phyloP scores from a whole-genome alignment of 2,797 vertebrate species.

The Cossypha niveicapilla region DNA sequence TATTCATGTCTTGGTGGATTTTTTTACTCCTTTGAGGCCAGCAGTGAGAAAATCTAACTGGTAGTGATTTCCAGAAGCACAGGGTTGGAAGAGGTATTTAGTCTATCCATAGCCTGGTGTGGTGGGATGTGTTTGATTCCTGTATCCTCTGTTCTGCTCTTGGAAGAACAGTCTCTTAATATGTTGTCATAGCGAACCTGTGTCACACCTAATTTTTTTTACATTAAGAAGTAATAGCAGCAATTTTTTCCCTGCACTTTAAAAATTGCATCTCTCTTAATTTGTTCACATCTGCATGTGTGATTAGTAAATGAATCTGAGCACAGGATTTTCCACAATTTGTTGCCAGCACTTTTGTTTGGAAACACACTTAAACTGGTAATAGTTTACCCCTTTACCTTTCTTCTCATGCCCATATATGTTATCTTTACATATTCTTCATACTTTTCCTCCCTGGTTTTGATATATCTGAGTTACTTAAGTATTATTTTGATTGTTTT shows the following conservation, averaged over 20 bases:
- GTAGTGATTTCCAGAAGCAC: background rate
- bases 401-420: background rate
- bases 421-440: background rate
- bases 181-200: background rate
- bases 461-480: background rate
- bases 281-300: background rate
- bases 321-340: background rate
- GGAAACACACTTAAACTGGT: background rate
- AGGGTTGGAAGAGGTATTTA: background rate
- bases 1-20: background rate
- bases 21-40: background rate
- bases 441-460: background rate
- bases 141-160: background rate
- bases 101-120: accelerated
- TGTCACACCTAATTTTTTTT: background rate
- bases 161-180: background rate
- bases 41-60: background rate
- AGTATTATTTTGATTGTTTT: background rate
- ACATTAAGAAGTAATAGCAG: background rate
- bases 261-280: background rate
- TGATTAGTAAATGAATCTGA: background rate
- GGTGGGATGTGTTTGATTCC: background rate
- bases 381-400: background rate
- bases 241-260: accelerated
- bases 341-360: background rate